Percentiles rank a stretch among this genome's conserved stretches.
Evolutionary conservation across 2,797 vertebrate species (phyloP).

Genomic region (Halcyon smyrnensis): DNA sequence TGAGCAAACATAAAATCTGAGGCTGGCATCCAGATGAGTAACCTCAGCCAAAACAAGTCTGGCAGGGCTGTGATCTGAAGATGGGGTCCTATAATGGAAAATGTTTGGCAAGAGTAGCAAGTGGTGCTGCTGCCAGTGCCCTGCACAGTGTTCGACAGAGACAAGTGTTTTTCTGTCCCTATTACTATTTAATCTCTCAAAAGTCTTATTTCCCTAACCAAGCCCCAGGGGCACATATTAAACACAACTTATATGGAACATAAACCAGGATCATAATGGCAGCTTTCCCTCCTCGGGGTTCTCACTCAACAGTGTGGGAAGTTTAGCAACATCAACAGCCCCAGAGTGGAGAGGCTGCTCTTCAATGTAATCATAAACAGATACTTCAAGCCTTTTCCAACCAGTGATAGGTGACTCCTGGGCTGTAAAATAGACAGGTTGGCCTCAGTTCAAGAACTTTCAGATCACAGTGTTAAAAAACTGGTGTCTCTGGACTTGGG

Average conservation of each 20-base stretch:
- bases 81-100: neutral
- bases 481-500: slow-evolving; percentile 34
- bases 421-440: slow-evolving; percentile 23
- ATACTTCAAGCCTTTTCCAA: neutral
- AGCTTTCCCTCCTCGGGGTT: neutral
- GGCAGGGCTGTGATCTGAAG: slow-evolving; percentile 30
- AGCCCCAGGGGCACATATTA: neutral
- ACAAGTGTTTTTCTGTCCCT: neutral
- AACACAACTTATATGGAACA: neutral
- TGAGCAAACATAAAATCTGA: slow-evolving; percentile 4
- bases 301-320: neutral
- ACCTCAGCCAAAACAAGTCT: slow-evolving; percentile 39
- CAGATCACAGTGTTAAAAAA: slow-evolving; percentile 34
- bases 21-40: slow-evolving; percentile 22
- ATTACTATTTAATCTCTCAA: neutral
- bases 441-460: slow-evolving; percentile 58
- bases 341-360: neutral
- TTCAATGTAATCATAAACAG: neutral
- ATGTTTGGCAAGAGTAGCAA: neutral
- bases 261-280: neutral
- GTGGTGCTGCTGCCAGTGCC: neutral
- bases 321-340: neutral
- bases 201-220: neutral
- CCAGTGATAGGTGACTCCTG: neutral
- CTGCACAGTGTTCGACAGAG: neutral